These are phyloP conservation scores for Gryllus longicercus DNA, from an alignment of 2,888 invertebrate species.

Conservation along the genomic window DNA sequence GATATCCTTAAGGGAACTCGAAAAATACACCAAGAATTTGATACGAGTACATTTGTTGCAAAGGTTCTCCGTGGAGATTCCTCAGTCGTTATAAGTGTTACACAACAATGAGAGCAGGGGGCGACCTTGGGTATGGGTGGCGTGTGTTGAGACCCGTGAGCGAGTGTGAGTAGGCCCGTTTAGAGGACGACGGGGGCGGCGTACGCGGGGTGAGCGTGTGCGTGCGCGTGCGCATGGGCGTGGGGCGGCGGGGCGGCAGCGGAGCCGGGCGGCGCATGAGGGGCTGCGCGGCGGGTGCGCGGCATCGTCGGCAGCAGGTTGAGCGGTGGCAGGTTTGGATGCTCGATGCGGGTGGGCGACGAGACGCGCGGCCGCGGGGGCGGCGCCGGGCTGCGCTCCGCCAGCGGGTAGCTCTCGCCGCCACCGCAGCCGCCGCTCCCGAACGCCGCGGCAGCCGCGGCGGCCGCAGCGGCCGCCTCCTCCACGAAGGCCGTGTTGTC, in stretches of 20 bases:
- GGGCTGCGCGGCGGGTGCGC: slow-evolving; percentile 43
- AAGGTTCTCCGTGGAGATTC: too few relatives aligned
- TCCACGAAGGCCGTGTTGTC: slow-evolving; percentile 76
- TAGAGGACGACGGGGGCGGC: slow-evolving; percentile 1
- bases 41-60: too few relatives aligned
- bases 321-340: slow-evolving; percentile 75
- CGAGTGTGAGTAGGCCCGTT: too few relatives aligned
- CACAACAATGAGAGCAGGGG: too few relatives aligned
- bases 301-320: slow-evolving; percentile 59
- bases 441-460: slow-evolving; percentile 65
- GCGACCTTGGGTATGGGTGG: too few relatives aligned
- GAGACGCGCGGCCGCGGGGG: slow-evolving; percentile 65
- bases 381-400: slow-evolving; percentile 39
- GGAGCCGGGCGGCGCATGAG: slow-evolving; percentile 21
- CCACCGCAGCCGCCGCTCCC: slow-evolving; percentile 72
- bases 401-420: slow-evolving; percentile 35
- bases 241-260: not conserved
- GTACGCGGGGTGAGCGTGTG: not conserved
- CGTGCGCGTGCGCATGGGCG: not conserved
- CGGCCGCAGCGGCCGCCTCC: slow-evolving; percentile 71
- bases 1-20: too few relatives aligned
- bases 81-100: too few relatives aligned
- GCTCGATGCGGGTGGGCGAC: slow-evolving; percentile 76
- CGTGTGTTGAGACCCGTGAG: too few relatives aligned
- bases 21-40: too few relatives aligned